A percentile compares a stretch with the other conserved stretches of the same genome.
These are phyloP conservation scores for Cephalopterus ornatus DNA, from an alignment of 2,113 vertebrate genomes.

Conservation along the genomic window DNA sequence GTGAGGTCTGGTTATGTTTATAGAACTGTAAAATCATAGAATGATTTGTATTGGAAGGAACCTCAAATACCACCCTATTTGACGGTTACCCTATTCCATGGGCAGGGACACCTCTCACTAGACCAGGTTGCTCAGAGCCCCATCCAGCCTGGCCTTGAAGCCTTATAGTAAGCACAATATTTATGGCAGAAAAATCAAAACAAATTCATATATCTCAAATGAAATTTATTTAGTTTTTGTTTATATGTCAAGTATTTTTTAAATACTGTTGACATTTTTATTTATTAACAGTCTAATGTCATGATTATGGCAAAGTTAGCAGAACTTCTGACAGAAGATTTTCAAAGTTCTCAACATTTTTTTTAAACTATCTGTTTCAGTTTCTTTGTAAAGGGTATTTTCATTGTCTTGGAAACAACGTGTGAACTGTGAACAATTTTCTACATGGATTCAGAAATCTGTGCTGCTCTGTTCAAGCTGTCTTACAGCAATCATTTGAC, in stretches of 20 bases:
- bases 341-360: neutral
- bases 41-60: neutral
- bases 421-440: neutral
- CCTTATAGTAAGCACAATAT: neutral
- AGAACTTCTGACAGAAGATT: neutral
- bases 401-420: neutral
- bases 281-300: neutral
- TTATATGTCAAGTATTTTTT: neutral
- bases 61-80: neutral
- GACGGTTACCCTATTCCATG: neutral
- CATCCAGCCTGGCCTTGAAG: neutral
- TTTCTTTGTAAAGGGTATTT: neutral
- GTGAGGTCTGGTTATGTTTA: neutral
- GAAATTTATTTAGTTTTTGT: neutral
- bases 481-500: neutral
- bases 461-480: neutral
- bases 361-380: neutral
- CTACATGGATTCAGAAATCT: neutral
- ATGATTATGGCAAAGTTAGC: neutral
- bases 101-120: neutral
- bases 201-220: neutral
- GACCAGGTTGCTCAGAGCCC: neutral
- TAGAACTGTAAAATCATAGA: neutral
- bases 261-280: accelerated
- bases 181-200: neutral